Percentiles rank a stretch among this genome's conserved stretches.
These are phyloP conservation scores for Calycopis cecrops DNA, from an alignment of 1,140 invertebrate genomes.

Conservation along the genomic window DNA sequence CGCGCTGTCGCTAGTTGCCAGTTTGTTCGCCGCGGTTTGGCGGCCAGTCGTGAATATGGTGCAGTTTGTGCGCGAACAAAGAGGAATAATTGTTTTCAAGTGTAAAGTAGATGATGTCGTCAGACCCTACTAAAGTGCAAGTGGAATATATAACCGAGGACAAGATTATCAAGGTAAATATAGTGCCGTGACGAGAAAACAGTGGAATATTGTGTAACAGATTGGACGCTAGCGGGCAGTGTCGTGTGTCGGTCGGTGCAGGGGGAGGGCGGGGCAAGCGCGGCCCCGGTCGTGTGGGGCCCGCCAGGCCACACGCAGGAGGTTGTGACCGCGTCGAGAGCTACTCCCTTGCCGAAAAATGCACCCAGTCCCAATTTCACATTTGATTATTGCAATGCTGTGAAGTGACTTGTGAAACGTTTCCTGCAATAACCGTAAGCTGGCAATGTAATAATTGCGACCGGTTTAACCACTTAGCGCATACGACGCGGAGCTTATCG, in stretches of 20 bases:
- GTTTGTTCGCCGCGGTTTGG: constrained; percentile 67
- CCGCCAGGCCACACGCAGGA: constrained; percentile 70
- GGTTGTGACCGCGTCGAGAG: constrained; percentile 69
- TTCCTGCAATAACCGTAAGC: background rate
- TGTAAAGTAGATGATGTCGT: constrained; percentile 71
- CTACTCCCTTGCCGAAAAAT: constrained; percentile 68
- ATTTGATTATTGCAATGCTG: background rate
- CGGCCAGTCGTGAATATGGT: constrained; percentile 72
- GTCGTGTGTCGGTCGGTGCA: constrained; percentile 63
- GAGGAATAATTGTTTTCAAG: constrained; percentile 53
- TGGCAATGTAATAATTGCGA: background rate
- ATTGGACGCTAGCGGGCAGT: constrained; percentile 67
- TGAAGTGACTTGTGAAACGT: too few relatives aligned
- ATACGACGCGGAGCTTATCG: constrained; percentile 1
- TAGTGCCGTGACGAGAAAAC: constrained; percentile 40
- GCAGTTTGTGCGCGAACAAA: constrained; percentile 62
- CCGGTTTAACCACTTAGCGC: background rate
- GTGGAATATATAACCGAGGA: constrained; percentile 71
- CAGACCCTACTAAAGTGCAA: constrained; percentile 67
- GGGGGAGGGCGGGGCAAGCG: constrained; percentile 71
- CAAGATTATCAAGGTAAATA: constrained; percentile 65
- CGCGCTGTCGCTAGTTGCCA: constrained; percentile 34
- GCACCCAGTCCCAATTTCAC: constrained; percentile 38
- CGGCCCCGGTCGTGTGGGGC: constrained; percentile 68
- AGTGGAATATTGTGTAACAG: constrained; percentile 68